Evolutionary conservation across 2,888 invertebrate species (phyloP).

Genomic region (Scaptomyza tumidula): DNA sequence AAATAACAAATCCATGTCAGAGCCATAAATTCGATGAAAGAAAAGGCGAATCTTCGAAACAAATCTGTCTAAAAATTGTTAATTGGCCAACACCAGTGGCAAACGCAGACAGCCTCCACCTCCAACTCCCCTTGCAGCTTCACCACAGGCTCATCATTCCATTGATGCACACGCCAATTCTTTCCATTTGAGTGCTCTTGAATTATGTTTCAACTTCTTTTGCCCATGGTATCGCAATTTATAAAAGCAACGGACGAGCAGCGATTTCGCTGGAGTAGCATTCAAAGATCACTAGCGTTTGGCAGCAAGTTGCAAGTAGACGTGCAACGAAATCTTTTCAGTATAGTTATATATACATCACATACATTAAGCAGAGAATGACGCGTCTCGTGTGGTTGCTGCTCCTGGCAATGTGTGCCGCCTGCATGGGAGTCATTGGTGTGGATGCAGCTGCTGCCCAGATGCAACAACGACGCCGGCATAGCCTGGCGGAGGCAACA

Average conservation of each 20-base stretch:
- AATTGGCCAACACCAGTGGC: slow-evolving; percentile 57
- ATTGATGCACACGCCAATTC: slow-evolving; percentile 82
- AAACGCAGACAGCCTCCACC: slow-evolving; percentile 14
- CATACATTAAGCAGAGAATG: slow-evolving; percentile 36
- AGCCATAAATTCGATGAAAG: slow-evolving; percentile 37
- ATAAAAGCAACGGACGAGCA: slow-evolving; percentile 80
- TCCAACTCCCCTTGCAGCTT: background rate
- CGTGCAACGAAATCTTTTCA: slow-evolving; percentile 15
- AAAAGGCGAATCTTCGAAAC: slow-evolving; percentile 27
- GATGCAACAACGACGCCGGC: slow-evolving; percentile 63
- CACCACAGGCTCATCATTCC: slow-evolving; percentile 30
- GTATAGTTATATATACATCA: background rate
- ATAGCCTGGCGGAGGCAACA: slow-evolving; percentile 34
- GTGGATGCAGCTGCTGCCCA: slow-evolving; percentile 43
- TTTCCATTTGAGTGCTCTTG: slow-evolving; percentile 81
- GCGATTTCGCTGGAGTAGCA: slow-evolving; percentile 81
- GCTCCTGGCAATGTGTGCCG: slow-evolving; percentile 59
- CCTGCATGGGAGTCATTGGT: slow-evolving; percentile 25
- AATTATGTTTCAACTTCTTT: slow-evolving; percentile 10
- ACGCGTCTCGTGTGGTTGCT: slow-evolving; percentile 68
- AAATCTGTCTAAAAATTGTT: slow-evolving; percentile 52
- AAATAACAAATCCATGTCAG: slow-evolving; percentile 83
- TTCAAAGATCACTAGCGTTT: slow-evolving; percentile 51
- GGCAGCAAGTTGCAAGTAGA: slow-evolving; percentile 39
- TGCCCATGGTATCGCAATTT: slow-evolving; percentile 65